Evolutionary conservation across 2,113 vertebrate genomes (phyloP).

Genomic region (Limanda limanda): DNA sequence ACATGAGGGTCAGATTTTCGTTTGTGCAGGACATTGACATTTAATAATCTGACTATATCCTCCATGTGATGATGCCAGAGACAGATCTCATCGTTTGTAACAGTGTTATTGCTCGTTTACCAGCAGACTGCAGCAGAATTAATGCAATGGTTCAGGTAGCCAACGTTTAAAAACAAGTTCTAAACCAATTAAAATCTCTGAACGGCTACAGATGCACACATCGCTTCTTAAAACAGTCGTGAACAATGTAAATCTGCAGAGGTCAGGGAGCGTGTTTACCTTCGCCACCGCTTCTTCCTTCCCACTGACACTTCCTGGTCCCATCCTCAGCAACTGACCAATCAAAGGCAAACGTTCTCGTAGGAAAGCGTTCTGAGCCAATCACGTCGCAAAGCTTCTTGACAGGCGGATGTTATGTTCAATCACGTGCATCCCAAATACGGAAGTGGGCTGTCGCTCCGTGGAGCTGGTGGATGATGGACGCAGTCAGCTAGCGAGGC

Average conservation of each 20-base stretch:
- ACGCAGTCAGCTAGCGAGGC: constrained; percentile 25
- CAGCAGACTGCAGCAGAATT: neutral
- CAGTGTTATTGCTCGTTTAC: neutral
- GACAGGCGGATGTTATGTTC: constrained; percentile 48
- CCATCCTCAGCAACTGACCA: constrained; percentile 31
- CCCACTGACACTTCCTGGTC: constrained; percentile 34
- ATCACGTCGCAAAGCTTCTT: constrained; percentile 40
- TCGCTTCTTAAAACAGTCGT: neutral
- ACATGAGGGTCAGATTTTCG: neutral
- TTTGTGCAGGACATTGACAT: neutral
- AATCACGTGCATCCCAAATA: constrained; percentile 56
- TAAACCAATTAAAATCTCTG: neutral
- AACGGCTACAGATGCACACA: neutral
- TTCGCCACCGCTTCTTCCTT: constrained; percentile 31
- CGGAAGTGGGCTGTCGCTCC: constrained; percentile 21
- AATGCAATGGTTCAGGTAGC: too few species aligned
- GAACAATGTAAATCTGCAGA: neutral
- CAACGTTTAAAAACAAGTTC: neutral
- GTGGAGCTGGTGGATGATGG: constrained; percentile 35
- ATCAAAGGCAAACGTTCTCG: constrained; percentile 14
- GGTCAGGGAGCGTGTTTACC: constrained; percentile 58
- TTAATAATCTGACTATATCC: neutral
- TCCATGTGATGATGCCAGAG: neutral
- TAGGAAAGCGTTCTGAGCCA: constrained; percentile 22
- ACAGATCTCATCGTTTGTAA: neutral